Conservation (phyloP, 2,113 vertebrate species). For the Hydrochoerus hydrochaeris region DNA sequence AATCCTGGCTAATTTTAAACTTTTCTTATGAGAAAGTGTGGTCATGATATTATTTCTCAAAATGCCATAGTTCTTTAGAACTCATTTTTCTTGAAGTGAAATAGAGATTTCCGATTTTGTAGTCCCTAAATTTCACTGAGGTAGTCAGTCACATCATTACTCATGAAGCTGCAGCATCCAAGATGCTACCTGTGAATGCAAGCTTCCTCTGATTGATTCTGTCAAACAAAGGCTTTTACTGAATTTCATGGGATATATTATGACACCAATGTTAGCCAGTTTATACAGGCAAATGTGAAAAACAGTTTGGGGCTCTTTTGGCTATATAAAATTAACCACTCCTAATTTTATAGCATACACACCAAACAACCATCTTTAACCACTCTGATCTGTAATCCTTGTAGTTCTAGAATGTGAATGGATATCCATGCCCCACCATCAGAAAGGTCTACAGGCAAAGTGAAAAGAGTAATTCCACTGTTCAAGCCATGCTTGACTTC, state of each 20-base stretch:
- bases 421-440: rapidly evolving
- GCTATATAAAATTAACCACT: background rate
- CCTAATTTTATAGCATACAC: background rate
- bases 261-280: background rate
- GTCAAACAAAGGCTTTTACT: background rate
- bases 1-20: background rate
- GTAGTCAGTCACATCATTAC: background rate
- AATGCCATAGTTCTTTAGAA: background rate
- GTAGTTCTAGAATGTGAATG: background rate
- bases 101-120: background rate
- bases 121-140: background rate
- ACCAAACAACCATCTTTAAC: background rate
- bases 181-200: background rate
- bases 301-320: background rate
- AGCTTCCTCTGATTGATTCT: background rate
- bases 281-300: background rate
- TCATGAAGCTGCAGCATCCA: background rate
- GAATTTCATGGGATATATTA: background rate
- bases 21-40: background rate
- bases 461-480: background rate
- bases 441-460: background rate
- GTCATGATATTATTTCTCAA: background rate
- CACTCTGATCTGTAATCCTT: background rate
- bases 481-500: background rate
- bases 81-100: background rate